These are phyloP conservation scores for Gymnocephalus cernua DNA, from an alignment of 2,113 vertebrate species.

Conservation along the genomic window DNA sequence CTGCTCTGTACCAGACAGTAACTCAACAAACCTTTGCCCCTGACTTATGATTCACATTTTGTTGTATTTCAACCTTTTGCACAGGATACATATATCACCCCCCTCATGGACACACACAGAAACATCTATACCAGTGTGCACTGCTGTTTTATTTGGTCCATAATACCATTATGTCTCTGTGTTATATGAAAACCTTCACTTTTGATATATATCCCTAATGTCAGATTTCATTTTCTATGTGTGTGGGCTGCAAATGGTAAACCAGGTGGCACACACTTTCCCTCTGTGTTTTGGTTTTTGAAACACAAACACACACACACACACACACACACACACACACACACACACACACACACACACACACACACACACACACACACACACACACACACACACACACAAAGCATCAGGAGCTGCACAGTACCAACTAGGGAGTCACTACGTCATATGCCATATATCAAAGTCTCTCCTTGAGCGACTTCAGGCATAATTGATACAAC, in stretches of 20 bases:
- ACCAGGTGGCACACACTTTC: slow-evolving; percentile 9
- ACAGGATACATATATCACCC: not conserved
- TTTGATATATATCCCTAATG: slow-evolving; percentile 9
- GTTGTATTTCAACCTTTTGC: not conserved
- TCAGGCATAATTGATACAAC: slow-evolving; percentile 68
- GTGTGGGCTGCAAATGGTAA: slow-evolving; percentile 10
- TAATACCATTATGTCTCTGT: not conserved
- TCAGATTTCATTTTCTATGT: slow-evolving; percentile 7
- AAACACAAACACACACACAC: slow-evolving; percentile 13
- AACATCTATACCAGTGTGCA: not conserved
- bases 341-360: too few relatives aligned
- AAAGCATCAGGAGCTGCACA: slow-evolving; percentile 43
- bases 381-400: not conserved
- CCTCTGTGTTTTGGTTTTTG: slow-evolving; percentile 23
- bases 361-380: slow-evolving; percentile 3
- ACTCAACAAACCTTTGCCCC: not conserved
- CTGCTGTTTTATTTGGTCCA: not conserved
- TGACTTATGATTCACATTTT: not conserved
- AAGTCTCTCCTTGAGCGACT: slow-evolving; percentile 66
- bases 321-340: not conserved
- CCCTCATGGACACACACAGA: not conserved
- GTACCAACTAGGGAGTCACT: slow-evolving; percentile 51
- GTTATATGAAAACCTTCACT: not conserved
- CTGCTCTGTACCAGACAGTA: not conserved
- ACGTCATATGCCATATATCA: slow-evolving; percentile 64